Evolutionary conservation across 2,797 vertebrate species (phyloP).

Genomic region (Hypotaenidia philippensis): DNA sequence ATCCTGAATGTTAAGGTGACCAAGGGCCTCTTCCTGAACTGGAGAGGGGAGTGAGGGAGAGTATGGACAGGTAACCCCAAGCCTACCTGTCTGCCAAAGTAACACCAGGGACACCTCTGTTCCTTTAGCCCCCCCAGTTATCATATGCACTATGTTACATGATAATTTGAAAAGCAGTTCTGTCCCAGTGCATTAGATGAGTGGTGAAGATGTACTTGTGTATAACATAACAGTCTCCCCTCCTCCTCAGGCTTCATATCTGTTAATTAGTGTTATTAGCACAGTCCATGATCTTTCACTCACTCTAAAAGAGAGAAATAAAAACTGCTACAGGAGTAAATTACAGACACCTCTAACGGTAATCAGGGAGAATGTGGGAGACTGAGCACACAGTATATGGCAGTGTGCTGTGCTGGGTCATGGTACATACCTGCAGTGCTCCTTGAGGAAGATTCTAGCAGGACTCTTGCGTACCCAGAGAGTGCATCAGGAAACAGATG

Average conservation of each 20-base stretch:
- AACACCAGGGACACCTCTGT: background rate
- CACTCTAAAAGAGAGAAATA: background rate
- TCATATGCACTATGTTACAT: fast-evolving
- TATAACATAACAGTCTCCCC: background rate
- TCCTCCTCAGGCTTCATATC: background rate
- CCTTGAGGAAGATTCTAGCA: background rate
- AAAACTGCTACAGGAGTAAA: background rate
- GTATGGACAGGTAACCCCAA: background rate
- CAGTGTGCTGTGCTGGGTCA: background rate
- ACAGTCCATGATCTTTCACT: background rate
- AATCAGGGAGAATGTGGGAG: background rate
- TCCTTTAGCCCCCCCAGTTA: background rate
- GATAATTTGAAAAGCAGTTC: background rate
- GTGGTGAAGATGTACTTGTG: background rate
- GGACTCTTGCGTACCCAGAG: background rate
- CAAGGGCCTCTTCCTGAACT: background rate
- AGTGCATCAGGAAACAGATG: background rate
- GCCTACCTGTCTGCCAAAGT: background rate
- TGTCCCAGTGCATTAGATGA: background rate
- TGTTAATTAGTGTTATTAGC: background rate
- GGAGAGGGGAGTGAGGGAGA: background rate
- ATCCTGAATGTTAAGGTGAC: background rate
- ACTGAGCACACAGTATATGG: background rate
- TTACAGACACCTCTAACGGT: background rate
- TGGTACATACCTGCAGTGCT: background rate